These are phyloP conservation scores for Rhipidura dahli DNA, from an alignment of 2,113 vertebrate species.

Conservation along the genomic window DNA sequence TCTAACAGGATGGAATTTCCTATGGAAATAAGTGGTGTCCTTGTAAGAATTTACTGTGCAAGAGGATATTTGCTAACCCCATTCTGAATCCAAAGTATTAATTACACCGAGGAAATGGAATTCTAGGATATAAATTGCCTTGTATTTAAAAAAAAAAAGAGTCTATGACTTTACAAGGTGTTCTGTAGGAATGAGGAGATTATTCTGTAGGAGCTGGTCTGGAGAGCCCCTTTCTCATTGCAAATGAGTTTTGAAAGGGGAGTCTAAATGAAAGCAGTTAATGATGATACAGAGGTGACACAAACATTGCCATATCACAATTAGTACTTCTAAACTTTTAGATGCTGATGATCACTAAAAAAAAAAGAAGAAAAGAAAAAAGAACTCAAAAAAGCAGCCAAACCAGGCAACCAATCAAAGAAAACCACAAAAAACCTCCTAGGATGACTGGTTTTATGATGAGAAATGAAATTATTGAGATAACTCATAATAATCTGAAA, in stretches of 20 bases:
- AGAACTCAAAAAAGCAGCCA: background rate
- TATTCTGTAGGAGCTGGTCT: background rate
- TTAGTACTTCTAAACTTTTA: background rate
- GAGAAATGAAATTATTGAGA: background rate
- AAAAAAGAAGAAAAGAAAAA: too few species aligned
- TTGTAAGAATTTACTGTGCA: background rate
- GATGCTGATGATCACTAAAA: background rate
- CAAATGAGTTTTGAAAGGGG: background rate
- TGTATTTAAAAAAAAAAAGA: background rate
- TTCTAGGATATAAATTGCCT: background rate
- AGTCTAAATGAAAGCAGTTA: background rate
- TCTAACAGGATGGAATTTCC: background rate
- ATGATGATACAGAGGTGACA: background rate
- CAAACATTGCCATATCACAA: background rate
- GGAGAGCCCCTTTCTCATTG: background rate
- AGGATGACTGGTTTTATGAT: background rate
- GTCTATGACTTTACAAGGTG: background rate
- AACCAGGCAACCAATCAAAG: background rate
- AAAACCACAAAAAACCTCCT: background rate
- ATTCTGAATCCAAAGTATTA: background rate
- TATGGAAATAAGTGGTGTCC: background rate
- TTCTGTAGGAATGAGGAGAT: background rate
- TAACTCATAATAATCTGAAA: background rate
- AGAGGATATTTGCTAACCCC: background rate
- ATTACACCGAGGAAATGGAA: background rate